Percentiles rank a stretch among this genome's conserved stretches.
Evolutionary conservation across 2,888 invertebrate genomes (phyloP).

Genomic region (Trachelus tabidus): DNA sequence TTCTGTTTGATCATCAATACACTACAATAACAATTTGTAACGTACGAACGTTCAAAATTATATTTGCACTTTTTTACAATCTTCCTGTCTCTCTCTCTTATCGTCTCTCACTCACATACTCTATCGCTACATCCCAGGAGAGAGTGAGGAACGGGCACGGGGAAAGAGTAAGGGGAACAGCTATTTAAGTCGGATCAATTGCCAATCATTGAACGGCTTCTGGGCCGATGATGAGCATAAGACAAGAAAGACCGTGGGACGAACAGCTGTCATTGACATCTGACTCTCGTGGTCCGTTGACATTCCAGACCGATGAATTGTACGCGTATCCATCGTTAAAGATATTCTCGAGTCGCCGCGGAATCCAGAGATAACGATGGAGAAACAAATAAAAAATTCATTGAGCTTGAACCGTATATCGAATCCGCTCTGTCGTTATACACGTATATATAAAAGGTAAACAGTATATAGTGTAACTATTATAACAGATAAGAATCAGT

Average conservation of each 20-base stretch:
- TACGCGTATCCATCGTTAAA: background rate
- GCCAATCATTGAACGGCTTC: conserved; percentile 31
- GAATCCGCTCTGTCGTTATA: background rate
- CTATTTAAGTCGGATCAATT: conserved; percentile 25
- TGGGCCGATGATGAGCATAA: conserved; percentile 21
- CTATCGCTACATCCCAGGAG: background rate
- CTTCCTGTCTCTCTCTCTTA: background rate
- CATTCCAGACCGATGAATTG: conserved; percentile 47
- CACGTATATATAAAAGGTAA: background rate
- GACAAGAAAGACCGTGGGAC: conserved; percentile 33
- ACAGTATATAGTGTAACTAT: background rate
- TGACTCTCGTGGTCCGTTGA: conserved; percentile 32
- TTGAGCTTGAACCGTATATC: background rate
- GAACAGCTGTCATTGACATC: conserved; percentile 33
- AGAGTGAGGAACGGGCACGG: background rate
- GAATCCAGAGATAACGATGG: background rate
- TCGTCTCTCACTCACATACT: too few species aligned
- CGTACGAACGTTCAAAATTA: background rate
- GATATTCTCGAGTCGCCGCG: background rate
- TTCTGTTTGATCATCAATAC: background rate
- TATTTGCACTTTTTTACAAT: background rate
- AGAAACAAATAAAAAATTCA: background rate
- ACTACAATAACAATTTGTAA: background rate
- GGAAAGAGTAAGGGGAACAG: background rate
- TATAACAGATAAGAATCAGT: background rate